Evolutionary conservation across 2,113 vertebrate genomes (phyloP), one percentile per base, ranked within the genome.

Genomic region (Seriola aureovittata): DNA sequence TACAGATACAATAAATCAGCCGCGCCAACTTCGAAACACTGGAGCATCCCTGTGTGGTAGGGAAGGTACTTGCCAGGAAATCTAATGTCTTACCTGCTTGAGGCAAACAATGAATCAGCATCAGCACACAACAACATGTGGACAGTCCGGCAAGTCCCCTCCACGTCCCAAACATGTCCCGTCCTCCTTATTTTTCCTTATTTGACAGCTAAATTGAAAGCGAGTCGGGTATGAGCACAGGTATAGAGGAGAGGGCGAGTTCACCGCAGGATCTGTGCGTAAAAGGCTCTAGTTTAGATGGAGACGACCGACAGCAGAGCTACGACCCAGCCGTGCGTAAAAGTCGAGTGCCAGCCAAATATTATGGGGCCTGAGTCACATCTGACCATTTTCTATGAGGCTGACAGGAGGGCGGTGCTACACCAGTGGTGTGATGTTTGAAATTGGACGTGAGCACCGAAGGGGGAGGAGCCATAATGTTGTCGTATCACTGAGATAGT

Each of bases 381-480:
- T 80, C 74, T 52, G 82, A 81, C 40, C 38, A 76, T 57, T 84
- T 80, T 93, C 82, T 80, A 85, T 36, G 75, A 63, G 25, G 54
- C 23, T 77, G 58, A 44, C 62, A 40, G 23, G 44, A 46, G 89
- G 95, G 95, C 91, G 94, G 89, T 34, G 90, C 85, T 68, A 87
- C 0, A 36, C 34, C 32, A 89, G 95, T 96, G 95, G 95, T 85
- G 94, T 95, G 95, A 96, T 95, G 64, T 93, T 93, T 82, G 50
- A 90, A 91, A 88, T 60, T 62, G 13, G 68, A 82, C 85, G 44
- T 79, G 64, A 63, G 71, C 19, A 54, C 1, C 10, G 19, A 13
- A 9, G 2, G 40, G 85, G 95, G 94, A 52, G 94, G 91, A 84
- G 94, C 81, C 75, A 83, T 38, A 50, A 2, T 59, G 65, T 36